Evolutionary conservation across 1,140 invertebrate species (phyloP), one percentile per base, ranked within the genome.

Genomic region (Lucilia sericata): DNA sequence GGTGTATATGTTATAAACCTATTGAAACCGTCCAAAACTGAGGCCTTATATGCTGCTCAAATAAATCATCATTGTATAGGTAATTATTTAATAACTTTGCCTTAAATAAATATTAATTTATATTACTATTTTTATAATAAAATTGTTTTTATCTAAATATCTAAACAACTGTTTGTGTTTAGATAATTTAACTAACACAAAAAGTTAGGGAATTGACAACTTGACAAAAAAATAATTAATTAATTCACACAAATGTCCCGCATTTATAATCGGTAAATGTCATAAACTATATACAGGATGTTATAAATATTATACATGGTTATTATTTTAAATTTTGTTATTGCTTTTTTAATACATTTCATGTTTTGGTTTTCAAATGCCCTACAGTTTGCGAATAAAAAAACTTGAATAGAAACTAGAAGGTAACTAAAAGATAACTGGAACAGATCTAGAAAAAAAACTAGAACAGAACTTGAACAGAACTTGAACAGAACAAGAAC

Each of bases 21-120:
- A 90, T 90, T 90, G 89, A 90, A 90, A 90, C 89, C 89, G 89
- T 90, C 89, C 89, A 90, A 90, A 90, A 90, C 89, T 90, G 89
- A 90, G 89, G 89, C 89, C 88, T 84, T 86, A 85, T 89, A 87
- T 88, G 86, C 42, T 86, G 87, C 82, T 19, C 13, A 21, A 30
- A 51, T 17, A 80, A 80, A 49, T 60, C 17, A 60, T n/a, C 17
- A 60, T 60, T 17, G 13, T 78, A 42, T 42, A 30, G 25, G 25
- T 3, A 76, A 42, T 14, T n/a, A 8, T 78, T 78, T 78, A 42
- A 42, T 12, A 13, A 14, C 34, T 34, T 75, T 75, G 5, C 21
- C 17, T 47, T 47, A 42, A 78, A 19, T 80, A 36, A 80, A 80
- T 80, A 21, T 21, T 80, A 13, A 51, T 49, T 8, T 49, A 14